Evolutionary conservation across 2,888 invertebrate species (phyloP).

Genomic region (Scotopteryx bipunctaria): DNA sequence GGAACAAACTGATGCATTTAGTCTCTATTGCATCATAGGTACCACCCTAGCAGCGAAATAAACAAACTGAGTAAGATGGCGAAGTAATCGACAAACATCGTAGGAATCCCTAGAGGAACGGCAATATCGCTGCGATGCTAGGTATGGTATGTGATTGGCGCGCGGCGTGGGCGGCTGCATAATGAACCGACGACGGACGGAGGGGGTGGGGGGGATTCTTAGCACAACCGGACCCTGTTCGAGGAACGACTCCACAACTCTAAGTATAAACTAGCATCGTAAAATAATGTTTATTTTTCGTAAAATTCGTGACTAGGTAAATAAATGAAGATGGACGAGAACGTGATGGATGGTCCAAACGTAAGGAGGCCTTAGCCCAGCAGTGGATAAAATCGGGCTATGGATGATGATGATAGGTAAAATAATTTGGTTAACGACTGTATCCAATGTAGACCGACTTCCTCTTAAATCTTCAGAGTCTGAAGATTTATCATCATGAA

Average conservation of each 20-base stretch:
- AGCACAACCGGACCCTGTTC: constrained; percentile 25
- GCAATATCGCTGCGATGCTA: constrained; percentile 75
- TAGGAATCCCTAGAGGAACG: constrained; percentile 70
- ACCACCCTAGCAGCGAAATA: constrained; percentile 27
- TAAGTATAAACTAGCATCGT: background rate
- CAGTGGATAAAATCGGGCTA: too few relatives aligned
- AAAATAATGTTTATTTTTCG: background rate
- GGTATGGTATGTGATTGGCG: constrained; percentile 80
- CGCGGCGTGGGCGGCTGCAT: constrained; percentile 77
- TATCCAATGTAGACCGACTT: too few relatives aligned
- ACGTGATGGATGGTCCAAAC: too few relatives aligned
- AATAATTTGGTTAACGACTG: too few relatives aligned
- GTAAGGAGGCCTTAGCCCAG: too few relatives aligned
- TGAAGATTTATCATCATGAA: too few relatives aligned
- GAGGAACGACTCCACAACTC: constrained; percentile 30
- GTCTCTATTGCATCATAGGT: constrained; percentile 9
- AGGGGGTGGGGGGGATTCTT: constrained; percentile 47
- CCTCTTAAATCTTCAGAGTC: too few relatives aligned
- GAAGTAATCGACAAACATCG: constrained; percentile 59
- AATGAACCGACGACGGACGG: constrained; percentile 71
- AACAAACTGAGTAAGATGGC: constrained; percentile 32
- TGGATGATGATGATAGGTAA: too few relatives aligned
- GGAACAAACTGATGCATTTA: too few relatives aligned
- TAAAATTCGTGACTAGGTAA: too few relatives aligned
- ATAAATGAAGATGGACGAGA: too few relatives aligned